These are phyloP conservation scores for Philereme transversata DNA, from an alignment of 2,888 invertebrate genomes.

Conservation along the genomic window DNA sequence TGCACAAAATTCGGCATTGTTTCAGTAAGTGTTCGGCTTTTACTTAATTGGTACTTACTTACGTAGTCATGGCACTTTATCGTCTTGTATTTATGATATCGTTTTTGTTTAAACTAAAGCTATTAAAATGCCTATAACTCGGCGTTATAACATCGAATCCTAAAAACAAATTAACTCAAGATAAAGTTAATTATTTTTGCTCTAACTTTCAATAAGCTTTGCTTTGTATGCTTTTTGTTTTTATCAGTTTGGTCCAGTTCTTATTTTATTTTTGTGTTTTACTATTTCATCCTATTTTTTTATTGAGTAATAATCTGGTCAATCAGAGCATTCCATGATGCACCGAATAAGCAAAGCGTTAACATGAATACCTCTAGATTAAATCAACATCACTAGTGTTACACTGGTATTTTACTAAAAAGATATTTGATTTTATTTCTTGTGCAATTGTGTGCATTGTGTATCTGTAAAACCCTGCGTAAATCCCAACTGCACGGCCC, in stretches of 20 bases:
- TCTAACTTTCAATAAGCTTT: background rate
- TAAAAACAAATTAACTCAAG: no score
- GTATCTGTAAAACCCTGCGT: constrained; percentile 70
- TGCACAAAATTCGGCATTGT: constrained; percentile 64
- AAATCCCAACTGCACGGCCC: constrained; percentile 69
- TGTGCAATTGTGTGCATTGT: constrained; percentile 71
- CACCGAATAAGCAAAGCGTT: constrained; percentile 18
- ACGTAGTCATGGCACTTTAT: background rate
- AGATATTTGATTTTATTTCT: constrained; percentile 35
- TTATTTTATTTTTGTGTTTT: background rate
- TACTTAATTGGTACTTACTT: constrained; percentile 10
- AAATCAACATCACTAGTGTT: constrained; percentile 22
- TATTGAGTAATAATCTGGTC: no score
- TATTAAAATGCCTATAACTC: background rate
- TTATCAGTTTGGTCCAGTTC: background rate
- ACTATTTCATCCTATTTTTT: no score
- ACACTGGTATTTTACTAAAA: constrained; percentile 28
- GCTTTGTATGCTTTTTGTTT: background rate
- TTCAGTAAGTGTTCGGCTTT: constrained; percentile 56
- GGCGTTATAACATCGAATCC: no score
- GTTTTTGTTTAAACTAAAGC: background rate
- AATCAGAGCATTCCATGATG: constrained; percentile 13
- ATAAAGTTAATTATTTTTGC: background rate
- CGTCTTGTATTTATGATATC: background rate
- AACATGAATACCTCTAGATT: constrained; percentile 6